A percentile compares a stretch with the other conserved stretches of the same genome.
Evolutionary conservation across 2,888 invertebrate species (phyloP).

Genomic region (Drosophila crucigera): DNA sequence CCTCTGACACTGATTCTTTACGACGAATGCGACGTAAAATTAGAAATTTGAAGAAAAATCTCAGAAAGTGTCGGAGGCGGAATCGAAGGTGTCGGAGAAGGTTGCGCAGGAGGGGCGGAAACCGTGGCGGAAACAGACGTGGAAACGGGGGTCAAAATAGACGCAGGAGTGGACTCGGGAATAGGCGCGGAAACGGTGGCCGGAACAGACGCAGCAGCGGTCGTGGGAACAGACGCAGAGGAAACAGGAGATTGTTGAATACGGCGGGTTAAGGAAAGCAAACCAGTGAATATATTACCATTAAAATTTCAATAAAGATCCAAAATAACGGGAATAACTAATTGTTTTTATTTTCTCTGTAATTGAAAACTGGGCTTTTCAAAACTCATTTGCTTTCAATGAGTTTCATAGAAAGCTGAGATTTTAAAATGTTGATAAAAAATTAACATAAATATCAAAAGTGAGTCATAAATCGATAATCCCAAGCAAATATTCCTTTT

Average conservation of each 20-base stretch:
- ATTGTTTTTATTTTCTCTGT: too few relatives aligned
- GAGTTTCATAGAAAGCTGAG: neutral
- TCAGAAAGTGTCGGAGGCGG: too few relatives aligned
- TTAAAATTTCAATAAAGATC: neutral
- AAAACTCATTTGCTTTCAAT: neutral
- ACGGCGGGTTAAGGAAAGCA: neutral
- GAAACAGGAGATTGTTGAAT: neutral
- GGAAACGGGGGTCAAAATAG: neutral
- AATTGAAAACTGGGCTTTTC: too few relatives aligned
- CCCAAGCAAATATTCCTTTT: too few relatives aligned
- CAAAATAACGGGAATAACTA: neutral
- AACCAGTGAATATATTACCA: neutral
- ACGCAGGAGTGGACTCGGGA: too few relatives aligned
- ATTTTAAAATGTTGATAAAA: neutral
- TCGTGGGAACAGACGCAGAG: neutral
- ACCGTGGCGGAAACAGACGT: neutral
- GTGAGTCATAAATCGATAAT: neutral
- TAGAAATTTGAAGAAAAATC: too few relatives aligned
- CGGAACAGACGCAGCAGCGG: neutral
- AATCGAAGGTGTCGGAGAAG: too few relatives aligned
- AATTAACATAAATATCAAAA: too few relatives aligned
- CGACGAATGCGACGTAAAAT: too few relatives aligned
- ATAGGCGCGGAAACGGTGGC: too few relatives aligned
- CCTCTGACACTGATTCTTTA: too few relatives aligned
- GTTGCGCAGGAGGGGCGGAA: neutral